Evolutionary conservation across 2,888 invertebrate species (phyloP).

Genomic region (Gibbula magus): DNA sequence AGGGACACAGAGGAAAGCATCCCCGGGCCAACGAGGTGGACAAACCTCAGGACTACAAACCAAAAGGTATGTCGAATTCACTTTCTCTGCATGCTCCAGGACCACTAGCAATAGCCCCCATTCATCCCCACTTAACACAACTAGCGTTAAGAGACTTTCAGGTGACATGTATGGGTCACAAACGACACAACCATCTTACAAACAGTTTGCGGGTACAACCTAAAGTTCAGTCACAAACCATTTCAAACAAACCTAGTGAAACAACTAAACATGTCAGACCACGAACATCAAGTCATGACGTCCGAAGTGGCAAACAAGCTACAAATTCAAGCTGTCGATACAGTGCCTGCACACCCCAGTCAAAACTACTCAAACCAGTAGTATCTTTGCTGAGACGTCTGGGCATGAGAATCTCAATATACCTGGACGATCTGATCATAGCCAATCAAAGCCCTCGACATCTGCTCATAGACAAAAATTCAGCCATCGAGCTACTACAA

Average conservation of each 20-base stretch:
- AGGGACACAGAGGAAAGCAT: background rate
- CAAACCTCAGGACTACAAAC: background rate
- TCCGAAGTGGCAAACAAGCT: too few relatives aligned
- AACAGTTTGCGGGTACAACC: too few relatives aligned
- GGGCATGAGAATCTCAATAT: background rate
- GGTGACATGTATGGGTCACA: background rate
- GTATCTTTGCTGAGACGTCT: background rate
- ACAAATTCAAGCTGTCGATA: too few relatives aligned
- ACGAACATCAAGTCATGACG: too few relatives aligned
- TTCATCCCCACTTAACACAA: too few relatives aligned
- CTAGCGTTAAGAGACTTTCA: too few relatives aligned
- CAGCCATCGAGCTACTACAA: background rate
- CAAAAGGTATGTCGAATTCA: background rate
- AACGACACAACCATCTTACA: too few relatives aligned
- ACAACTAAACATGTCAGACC: too few relatives aligned
- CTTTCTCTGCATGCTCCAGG: background rate
- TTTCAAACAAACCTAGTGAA: too few relatives aligned
- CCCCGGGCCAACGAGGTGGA: background rate
- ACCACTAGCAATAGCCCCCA: too few relatives aligned
- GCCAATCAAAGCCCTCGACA: background rate
- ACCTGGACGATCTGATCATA: constrained; percentile 16
- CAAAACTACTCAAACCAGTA: constrained; percentile 33
- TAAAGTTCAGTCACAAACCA: too few relatives aligned
- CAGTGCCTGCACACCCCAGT: constrained; percentile 16
- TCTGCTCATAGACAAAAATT: background rate